Percentiles rank a stretch among this genome's conserved stretches.
Evolutionary conservation across 2,797 vertebrate genomes (phyloP).

Genomic region (Etheostoma perlongum): DNA sequence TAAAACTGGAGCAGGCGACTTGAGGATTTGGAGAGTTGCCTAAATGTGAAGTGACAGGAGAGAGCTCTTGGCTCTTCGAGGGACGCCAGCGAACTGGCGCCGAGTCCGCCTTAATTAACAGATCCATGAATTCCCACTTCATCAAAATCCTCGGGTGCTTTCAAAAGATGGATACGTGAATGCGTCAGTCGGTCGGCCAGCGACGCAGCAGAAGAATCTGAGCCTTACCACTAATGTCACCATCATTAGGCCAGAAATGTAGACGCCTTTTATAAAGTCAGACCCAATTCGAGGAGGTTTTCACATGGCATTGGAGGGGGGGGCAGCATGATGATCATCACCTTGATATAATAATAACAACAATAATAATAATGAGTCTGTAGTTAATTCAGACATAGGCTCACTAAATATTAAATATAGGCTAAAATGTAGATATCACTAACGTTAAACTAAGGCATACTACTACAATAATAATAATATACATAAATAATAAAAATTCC

Average conservation of each 20-base stretch:
- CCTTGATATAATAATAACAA: no score
- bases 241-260: not conserved
- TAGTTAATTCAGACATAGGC: no score
- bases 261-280: no score
- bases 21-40: conserved; percentile 76
- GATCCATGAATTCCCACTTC: conserved; percentile 60
- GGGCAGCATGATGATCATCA: no score
- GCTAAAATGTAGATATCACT: no score
- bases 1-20: conserved; percentile 57
- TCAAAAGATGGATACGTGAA: conserved; percentile 56
- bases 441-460: no score
- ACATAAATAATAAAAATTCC: not conserved
- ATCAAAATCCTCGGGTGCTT: conserved; percentile 75
- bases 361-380: no score
- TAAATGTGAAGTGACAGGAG: conserved; percentile 92
- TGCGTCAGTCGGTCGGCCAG: not conserved
- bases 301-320: no score
- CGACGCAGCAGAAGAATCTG: not conserved
- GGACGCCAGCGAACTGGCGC: conserved; percentile 88
- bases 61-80: conserved; percentile 85
- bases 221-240: not conserved
- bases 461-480: not conserved
- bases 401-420: no score
- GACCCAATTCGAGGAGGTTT: no score
- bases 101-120: conserved; percentile 85